These are phyloP conservation scores for Tautogolabrus adspersus DNA, from an alignment of 2,113 vertebrate species.

Conservation along the genomic window DNA sequence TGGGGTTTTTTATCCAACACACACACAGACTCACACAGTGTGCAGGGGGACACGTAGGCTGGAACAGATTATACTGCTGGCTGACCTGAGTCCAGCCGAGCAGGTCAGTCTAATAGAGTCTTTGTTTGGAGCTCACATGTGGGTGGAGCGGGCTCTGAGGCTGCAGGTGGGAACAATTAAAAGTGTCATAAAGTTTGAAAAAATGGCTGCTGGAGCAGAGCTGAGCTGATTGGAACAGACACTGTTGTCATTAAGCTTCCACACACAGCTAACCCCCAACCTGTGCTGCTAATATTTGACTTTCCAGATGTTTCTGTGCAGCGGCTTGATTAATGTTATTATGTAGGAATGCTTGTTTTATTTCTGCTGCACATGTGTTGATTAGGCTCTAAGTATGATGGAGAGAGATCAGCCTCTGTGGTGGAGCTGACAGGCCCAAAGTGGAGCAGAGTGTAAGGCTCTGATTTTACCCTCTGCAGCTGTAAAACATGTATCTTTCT, in stretches of 20 bases:
- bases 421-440: too few relatives aligned
- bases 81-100: constrained; percentile 92
- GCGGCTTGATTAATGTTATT: constrained; percentile 83
- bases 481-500: too few relatives aligned
- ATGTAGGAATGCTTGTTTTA: constrained; percentile 72
- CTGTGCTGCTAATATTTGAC: constrained; percentile 84
- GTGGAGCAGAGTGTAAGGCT: too few relatives aligned
- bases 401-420: neutral
- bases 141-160: constrained; percentile 86
- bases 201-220: constrained; percentile 92
- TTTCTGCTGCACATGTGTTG: constrained; percentile 40
- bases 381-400: neutral
- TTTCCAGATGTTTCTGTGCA: constrained; percentile 90
- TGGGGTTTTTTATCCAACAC: too few relatives aligned
- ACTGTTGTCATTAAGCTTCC: constrained; percentile 96
- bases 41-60: constrained; percentile 68
- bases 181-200: constrained; percentile 99
- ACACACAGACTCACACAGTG: too few relatives aligned
- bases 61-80: constrained; percentile 98
- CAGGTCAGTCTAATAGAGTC: constrained; percentile 91
- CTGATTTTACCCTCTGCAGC: too few relatives aligned
- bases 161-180: constrained; percentile 98
- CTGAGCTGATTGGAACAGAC: constrained; percentile 96
- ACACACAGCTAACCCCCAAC: constrained; percentile 79
- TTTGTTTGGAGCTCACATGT: constrained; percentile 92